Conservation (phyloP, 2,888 invertebrate genomes). For the Mimas tiliae region DNA sequence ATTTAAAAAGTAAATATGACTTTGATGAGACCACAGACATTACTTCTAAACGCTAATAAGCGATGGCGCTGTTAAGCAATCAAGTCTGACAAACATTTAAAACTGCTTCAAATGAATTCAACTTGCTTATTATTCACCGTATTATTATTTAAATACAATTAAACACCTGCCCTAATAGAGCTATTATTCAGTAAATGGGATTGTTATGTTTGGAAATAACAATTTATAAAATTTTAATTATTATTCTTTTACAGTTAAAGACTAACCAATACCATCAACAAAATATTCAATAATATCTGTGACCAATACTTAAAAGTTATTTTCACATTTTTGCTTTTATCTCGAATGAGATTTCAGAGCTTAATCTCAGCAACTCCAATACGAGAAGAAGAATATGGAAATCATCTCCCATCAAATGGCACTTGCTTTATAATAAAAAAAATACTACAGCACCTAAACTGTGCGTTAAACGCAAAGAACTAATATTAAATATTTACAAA, state of each 20-base stretch:
- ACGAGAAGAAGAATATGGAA: conserved; percentile 57
- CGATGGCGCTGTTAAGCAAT: conserved; percentile 1
- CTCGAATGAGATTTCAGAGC: conserved; percentile 53
- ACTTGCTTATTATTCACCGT: neutral
- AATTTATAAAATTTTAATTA: neutral
- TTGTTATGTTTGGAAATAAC: conserved; percentile 23
- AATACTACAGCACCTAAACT: conserved; percentile 59
- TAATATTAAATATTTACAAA: conserved; percentile 58
- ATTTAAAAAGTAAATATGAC: conserved; percentile 31
- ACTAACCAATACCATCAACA: conserved; percentile 28
- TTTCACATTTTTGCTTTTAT: conserved; percentile 43
- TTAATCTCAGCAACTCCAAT: conserved; percentile 56
- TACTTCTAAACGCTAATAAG: conserved; percentile 20
- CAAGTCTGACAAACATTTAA: neutral
- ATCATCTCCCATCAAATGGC: conserved; percentile 67
- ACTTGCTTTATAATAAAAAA: conserved; percentile 59
- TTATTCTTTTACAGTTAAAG: conserved; percentile 24
- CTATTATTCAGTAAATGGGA: neutral
- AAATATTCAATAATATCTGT: conserved; percentile 32
- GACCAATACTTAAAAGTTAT: conserved; percentile 33
- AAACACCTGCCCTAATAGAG: neutral
- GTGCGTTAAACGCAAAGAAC: conserved; percentile 69
- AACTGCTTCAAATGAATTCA: neutral
- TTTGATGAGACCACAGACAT: conserved; percentile 31
- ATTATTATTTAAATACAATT: neutral